Evolutionary conservation across 2,888 invertebrate species (phyloP).

Genomic region (Diarsia dahlii): DNA sequence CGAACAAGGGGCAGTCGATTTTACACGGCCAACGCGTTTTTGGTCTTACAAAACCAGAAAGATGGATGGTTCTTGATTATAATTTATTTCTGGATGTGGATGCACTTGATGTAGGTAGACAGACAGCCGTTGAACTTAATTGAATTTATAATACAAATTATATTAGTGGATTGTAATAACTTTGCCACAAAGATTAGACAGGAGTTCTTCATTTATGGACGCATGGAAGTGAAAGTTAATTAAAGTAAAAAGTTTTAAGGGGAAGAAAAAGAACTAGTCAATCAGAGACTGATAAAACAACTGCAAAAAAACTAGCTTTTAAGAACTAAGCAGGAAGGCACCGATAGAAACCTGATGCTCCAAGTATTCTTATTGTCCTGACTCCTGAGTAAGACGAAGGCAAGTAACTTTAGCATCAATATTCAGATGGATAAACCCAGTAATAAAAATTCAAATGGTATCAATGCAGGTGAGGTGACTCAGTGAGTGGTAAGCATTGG

Average conservation of each 20-base stretch:
- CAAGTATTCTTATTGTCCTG: too few species aligned
- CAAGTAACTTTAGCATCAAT: not conserved
- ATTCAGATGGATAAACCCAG: constrained; percentile 25
- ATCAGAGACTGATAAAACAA: not conserved
- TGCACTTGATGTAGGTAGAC: constrained; percentile 44
- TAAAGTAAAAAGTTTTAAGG: too few species aligned
- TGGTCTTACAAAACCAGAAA: constrained; percentile 80
- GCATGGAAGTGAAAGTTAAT: not conserved
- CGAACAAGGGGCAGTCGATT: constrained; percentile 83
- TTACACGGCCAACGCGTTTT: constrained; percentile 83
- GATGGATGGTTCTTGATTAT: constrained; percentile 77
- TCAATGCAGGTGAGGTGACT: constrained; percentile 35
- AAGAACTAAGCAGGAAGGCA: not conserved
- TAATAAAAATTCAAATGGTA: constrained; percentile 25
- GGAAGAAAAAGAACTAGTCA: not conserved
- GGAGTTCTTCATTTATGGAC: constrained; percentile 14
- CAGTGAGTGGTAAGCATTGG: constrained; percentile 5
- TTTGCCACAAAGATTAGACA: not conserved
- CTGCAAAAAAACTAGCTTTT: not conserved
- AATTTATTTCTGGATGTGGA: constrained; percentile 70
- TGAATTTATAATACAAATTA: constrained; percentile 42
- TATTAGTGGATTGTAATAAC: constrained; percentile 7
- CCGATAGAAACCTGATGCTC: not conserved
- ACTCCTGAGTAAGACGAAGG: constrained; percentile 5
- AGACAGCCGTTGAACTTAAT: constrained; percentile 41